These are phyloP conservation scores for Anguilla pacifica DNA, from an alignment of 2,797 vertebrate species.

Conservation along the genomic window DNA sequence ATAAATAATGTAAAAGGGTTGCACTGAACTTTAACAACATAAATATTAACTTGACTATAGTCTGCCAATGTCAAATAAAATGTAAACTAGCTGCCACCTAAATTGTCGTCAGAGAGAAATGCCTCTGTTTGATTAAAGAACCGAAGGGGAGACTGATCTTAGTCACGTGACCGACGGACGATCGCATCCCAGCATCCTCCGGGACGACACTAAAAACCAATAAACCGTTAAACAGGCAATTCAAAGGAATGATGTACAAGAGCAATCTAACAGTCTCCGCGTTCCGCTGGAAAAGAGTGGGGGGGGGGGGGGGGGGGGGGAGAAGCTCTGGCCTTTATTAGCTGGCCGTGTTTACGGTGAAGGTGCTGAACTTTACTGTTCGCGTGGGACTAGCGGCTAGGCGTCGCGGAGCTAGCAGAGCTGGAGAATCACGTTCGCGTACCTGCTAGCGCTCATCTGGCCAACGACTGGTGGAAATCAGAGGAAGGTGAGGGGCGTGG, in stretches of 20 bases:
- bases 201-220: not conserved
- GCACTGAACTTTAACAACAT: not conserved
- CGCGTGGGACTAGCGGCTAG: slow-evolving; percentile 32
- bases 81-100: not conserved
- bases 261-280: not conserved
- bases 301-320: not conserved
- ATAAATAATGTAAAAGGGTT: not conserved
- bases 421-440: slow-evolving; percentile 49
- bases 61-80: not conserved
- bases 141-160: not conserved
- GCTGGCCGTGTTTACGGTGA: not conserved
- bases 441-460: slow-evolving; percentile 27
- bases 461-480: slow-evolving; percentile 42
- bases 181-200: not conserved
- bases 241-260: not conserved
- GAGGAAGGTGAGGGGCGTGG: not conserved
- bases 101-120: not conserved
- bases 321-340: not conserved
- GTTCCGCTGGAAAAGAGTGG: not conserved
- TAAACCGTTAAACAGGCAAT: not conserved
- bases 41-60: not conserved
- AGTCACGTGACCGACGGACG: not conserved
- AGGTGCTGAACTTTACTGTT: slow-evolving; percentile 39
- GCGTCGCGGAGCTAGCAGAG: slow-evolving; percentile 29
- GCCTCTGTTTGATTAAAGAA: not conserved